phyloP scores from a whole-genome alignment of 2,113 vertebrate genomes.

The Phalacrocorax aristotelis region DNA sequence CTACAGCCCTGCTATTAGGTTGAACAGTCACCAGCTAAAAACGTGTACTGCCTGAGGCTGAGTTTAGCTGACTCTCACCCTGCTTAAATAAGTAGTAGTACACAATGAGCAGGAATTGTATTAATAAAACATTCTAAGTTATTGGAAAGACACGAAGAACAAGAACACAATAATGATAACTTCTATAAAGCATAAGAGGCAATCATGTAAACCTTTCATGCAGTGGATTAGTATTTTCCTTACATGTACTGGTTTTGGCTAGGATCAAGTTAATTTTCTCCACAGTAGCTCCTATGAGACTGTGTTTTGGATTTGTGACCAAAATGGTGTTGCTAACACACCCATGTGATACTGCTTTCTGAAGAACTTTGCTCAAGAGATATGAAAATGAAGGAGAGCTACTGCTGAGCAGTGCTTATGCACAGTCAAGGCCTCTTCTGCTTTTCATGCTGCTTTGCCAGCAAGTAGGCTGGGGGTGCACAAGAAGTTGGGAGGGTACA shows the following conservation, averaged over 20 bases:
- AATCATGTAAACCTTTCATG: neutral
- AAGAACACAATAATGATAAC: neutral
- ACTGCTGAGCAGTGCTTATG: neutral
- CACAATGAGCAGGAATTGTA: neutral
- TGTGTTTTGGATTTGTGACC: neutral
- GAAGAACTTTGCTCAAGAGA: too few relatives aligned
- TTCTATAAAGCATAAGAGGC: neutral
- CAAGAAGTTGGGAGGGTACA: neutral
- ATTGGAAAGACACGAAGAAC: neutral
- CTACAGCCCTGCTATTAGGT: neutral
- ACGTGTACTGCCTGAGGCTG: neutral
- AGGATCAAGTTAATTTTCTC: neutral
- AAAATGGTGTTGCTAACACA: neutral
- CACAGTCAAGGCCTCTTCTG: neutral
- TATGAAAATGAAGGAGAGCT: neutral
- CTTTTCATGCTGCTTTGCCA: neutral
- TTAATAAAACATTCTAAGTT: neutral
- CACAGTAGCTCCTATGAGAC: neutral
- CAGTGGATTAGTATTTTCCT: neutral
- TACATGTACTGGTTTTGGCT: neutral
- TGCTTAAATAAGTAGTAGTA: neutral
- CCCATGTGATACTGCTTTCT: too few relatives aligned
- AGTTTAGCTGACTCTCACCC: neutral
- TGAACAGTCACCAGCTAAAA: neutral
- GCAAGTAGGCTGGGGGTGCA: rapidly evolving